Evolutionary conservation across 1,140 invertebrate genomes (phyloP).

Genomic region (Belonocnema kinseyi): DNA sequence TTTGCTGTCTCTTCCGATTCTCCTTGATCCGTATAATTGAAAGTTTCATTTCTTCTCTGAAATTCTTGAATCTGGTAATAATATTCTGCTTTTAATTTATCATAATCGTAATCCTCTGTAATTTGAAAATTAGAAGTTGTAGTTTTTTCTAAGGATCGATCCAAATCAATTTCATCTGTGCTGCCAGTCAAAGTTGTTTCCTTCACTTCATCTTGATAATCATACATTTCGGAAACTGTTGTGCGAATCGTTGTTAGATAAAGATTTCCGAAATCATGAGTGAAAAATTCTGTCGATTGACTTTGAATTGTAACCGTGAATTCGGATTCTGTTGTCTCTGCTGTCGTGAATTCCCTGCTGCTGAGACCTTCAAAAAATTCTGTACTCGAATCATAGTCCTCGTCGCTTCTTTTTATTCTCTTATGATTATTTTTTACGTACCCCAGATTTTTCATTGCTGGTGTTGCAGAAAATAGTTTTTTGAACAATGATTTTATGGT

Average conservation of each 20-base stretch:
- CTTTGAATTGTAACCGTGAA: background rate
- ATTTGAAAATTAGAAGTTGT: constrained; percentile 20
- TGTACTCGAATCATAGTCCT: constrained; percentile 2
- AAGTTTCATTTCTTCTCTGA: constrained; percentile 40
- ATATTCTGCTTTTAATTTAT: constrained; percentile 63
- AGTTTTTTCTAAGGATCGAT: constrained; percentile 13
- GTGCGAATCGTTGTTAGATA: background rate
- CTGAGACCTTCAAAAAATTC: constrained; percentile 12
- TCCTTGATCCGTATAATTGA: constrained; percentile 56
- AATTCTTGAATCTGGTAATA: constrained; percentile 51
- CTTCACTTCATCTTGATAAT: background rate
- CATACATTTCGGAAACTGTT: background rate
- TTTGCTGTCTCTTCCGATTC: constrained; percentile 45
- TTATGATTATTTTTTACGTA: constrained; percentile 16
- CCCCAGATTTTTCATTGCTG: background rate
- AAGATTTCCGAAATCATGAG: background rate
- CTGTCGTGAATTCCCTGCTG: background rate
- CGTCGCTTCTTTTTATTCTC: background rate
- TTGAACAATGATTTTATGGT: background rate
- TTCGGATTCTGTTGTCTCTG: background rate
- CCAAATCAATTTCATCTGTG: background rate
- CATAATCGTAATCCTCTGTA: constrained; percentile 57
- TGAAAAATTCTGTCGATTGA: background rate
- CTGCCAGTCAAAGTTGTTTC: background rate
- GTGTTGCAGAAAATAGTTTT: constrained; percentile 4